Evolutionary conservation across 2,113 vertebrate genomes (phyloP), one percentile per base, ranked within the genome.

Genomic region (Oncorhynchus tshawytscha): DNA sequence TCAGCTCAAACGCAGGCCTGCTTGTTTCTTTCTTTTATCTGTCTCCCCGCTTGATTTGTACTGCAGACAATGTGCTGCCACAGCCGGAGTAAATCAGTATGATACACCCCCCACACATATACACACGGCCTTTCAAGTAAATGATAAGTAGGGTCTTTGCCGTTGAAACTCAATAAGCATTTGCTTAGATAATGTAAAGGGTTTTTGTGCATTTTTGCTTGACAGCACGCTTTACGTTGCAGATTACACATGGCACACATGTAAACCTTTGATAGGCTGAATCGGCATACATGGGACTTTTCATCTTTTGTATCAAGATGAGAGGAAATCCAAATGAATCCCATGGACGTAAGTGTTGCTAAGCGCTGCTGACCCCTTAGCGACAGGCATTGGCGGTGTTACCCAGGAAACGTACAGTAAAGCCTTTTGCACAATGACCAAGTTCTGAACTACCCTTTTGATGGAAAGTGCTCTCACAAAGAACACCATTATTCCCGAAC

Each of bases 351-450:
- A 68, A 71, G 79, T 81, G 88, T 89, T 89, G 86, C 88, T 88
- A 89, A 84, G 88, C 86, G 39, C 74, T 68, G 27, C 78, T 86
- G 82, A 85, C 84, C 88, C 86, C 83, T 85, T 85, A 82, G 81
- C 80, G 72, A 82, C 79, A 71, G 81, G 74, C 82, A 74, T 77
- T 74, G 75, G 78, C 73, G 71, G 69, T 77, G 82, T 88, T 89
- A 79, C 88, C 78, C 54, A 71, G 88, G 88, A 83, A 86, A 85
- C 86, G 76, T 80, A 84, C 67, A 82, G 71, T 68, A 16, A 60
- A 81, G 78, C 82, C 81, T 86, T 81, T 86, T 79, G 73, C 83
- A 79, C 82, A 83, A 77, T 86, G 84, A 71, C 81, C 70, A 87
- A 89, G 85, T 84, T 81, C 78, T 84, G 82, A 85, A 81, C 80